These are phyloP conservation scores for Myotis findleyi DNA, from an alignment of 2,797 vertebrate genomes.

Conservation along the genomic window DNA sequence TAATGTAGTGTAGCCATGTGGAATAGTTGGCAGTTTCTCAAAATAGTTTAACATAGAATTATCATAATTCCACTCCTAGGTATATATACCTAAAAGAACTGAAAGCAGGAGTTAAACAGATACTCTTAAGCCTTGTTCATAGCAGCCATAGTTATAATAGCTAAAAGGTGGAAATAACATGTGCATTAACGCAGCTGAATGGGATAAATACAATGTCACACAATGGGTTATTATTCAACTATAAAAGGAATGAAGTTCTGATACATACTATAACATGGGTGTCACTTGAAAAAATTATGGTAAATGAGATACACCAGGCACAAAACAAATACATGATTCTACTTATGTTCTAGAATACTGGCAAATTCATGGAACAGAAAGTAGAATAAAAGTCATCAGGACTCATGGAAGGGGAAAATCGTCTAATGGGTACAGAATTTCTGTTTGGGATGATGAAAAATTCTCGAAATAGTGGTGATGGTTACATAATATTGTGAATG, in stretches of 20 bases:
- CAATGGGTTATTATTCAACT: background rate
- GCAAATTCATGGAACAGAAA: background rate
- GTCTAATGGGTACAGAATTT: background rate
- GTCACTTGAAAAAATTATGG: background rate
- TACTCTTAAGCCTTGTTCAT: background rate
- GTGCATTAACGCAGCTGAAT: background rate
- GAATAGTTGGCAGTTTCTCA: background rate
- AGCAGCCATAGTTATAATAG: background rate
- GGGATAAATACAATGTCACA: background rate
- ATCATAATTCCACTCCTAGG: background rate
- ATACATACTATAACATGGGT: background rate
- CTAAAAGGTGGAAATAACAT: background rate
- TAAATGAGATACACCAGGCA: background rate
- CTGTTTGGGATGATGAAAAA: background rate
- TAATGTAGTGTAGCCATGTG: background rate
- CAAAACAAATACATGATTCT: background rate
- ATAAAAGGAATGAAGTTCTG: background rate
- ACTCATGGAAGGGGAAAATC: background rate
- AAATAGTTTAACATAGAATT: background rate
- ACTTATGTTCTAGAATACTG: background rate
- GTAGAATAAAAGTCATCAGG: background rate
- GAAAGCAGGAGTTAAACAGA: background rate
- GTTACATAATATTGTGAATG: background rate
- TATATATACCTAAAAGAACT: background rate
- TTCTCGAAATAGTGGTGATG: background rate